Conservation (phyloP, 1,140 invertebrate genomes). For the Temnothorax nylanderi region DNA sequence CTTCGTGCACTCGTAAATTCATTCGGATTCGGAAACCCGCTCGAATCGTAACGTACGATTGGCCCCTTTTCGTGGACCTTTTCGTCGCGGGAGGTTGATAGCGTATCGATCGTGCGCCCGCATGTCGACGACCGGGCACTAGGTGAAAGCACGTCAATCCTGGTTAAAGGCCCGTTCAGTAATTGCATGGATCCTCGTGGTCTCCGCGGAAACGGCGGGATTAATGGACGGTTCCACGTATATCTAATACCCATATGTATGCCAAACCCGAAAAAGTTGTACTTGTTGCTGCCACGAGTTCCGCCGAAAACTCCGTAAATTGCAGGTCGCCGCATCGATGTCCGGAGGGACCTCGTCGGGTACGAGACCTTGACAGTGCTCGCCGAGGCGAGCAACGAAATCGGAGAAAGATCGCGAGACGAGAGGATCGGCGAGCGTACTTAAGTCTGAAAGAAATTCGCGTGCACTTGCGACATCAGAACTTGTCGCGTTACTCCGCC, state of each 20-base stretch:
- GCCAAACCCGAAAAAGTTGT: slow-evolving; percentile 32
- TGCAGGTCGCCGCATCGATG: slow-evolving; percentile 14
- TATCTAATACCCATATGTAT: slow-evolving; percentile 24
- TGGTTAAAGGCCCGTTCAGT: slow-evolving; percentile 39
- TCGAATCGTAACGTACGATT: slow-evolving; percentile 64
- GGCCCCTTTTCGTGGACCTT: slow-evolving; percentile 57
- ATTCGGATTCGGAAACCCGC: slow-evolving; percentile 50
- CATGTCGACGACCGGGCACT: slow-evolving; percentile 71
- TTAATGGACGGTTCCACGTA: slow-evolving; percentile 31
- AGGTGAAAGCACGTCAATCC: slow-evolving; percentile 69
- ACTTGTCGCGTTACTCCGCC: background rate
- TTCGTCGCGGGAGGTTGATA: slow-evolving; percentile 60
- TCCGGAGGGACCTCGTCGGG: slow-evolving; percentile 11
- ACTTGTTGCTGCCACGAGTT: slow-evolving; percentile 56
- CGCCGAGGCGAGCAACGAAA: background rate
- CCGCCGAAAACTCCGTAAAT: background rate
- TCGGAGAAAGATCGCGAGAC: background rate
- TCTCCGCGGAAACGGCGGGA: slow-evolving; percentile 43
- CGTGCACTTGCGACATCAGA: background rate
- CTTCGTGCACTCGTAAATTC: slow-evolving; percentile 24
- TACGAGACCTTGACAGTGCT: slow-evolving; percentile 21
- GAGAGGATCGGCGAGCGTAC: background rate
- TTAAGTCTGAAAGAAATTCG: background rate
- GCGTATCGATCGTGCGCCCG: slow-evolving; percentile 67
- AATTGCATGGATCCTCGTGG: slow-evolving; percentile 4